A percentile compares a stretch with the other conserved stretches of the same genome.
phyloP scores from a whole-genome alignment of 2,797 vertebrate species.

The Rhinella marina region DNA sequence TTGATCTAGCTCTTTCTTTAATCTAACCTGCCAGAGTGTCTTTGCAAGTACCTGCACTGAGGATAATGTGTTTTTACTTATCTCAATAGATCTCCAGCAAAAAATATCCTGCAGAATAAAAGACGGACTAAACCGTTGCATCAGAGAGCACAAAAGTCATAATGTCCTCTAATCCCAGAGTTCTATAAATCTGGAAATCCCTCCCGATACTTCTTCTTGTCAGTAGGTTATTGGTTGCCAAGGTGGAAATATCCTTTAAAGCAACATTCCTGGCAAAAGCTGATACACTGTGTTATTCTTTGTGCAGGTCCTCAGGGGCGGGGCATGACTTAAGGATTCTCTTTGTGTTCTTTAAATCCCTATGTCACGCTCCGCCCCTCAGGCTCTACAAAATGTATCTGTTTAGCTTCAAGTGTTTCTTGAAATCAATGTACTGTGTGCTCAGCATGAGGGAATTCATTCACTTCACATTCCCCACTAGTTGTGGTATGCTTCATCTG shows the following conservation, averaged over 20 bases:
- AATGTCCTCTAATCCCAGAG: not conserved
- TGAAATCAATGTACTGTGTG: not conserved
- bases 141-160: not conserved
- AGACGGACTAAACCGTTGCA: not conserved
- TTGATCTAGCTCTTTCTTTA: slow-evolving; percentile 33
- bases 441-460: not conserved
- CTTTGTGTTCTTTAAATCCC: no score
- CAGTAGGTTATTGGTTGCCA: not conserved
- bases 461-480: not conserved
- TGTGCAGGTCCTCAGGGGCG: no score
- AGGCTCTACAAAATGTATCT: no score
- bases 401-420: no score
- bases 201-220: not conserved
- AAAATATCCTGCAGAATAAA: slow-evolving; percentile 7
- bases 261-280: not conserved
- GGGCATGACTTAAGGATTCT: no score
- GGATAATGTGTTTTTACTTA: slow-evolving; percentile 20
- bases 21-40: slow-evolving; percentile 34
- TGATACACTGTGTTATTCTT: not conserved
- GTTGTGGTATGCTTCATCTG: not conserved
- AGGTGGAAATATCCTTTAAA: not conserved
- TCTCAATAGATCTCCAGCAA: slow-evolving; percentile 10
- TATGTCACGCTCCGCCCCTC: no score
- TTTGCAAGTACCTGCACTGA: slow-evolving; percentile 8
- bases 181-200: not conserved